Evolutionary conservation across 1,140 invertebrate genomes (phyloP).

Genomic region (Diorhabda carinulata): DNA sequence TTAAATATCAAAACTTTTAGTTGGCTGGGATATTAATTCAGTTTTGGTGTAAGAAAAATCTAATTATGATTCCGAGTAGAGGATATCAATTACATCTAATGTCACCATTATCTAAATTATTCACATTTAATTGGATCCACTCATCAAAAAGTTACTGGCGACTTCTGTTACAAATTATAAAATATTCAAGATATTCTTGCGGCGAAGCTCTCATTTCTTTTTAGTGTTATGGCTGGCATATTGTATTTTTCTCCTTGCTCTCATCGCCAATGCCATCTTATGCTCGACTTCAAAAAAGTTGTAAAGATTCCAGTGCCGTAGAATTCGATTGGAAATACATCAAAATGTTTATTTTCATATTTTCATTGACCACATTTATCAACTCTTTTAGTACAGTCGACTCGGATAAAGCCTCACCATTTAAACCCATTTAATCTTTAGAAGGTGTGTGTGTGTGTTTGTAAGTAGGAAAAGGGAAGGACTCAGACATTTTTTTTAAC

Average conservation of each 20-base stretch:
- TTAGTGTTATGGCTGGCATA: constrained; percentile 45
- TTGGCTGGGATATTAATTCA: constrained; percentile 23
- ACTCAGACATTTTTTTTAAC: too few species aligned
- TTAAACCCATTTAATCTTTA: too few species aligned
- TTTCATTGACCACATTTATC: too few species aligned
- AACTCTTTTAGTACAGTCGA: too few species aligned
- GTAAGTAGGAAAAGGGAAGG: too few species aligned
- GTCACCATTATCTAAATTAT: constrained; percentile 47
- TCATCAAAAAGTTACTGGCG: constrained; percentile 46
- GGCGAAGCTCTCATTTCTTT: constrained; percentile 43
- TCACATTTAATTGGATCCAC: constrained; percentile 46
- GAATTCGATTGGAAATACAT: neutral
- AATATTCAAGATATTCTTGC: constrained; percentile 45
- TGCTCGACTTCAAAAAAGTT: neutral
- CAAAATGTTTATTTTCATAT: neutral
- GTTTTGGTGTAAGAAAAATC: constrained; percentile 33
- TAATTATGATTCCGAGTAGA: constrained; percentile 37
- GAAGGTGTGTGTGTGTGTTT: too few species aligned
- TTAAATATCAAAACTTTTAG: constrained; percentile 21
- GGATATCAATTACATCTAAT: constrained; percentile 47
- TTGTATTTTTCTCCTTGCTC: constrained; percentile 31
- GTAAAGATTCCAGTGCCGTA: neutral
- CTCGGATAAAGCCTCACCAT: too few species aligned
- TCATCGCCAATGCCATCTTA: neutral
- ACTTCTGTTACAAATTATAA: constrained; percentile 46